A percentile compares a stretch with the other conserved stretches of the same genome.
Evolutionary conservation across 2,797 vertebrate genomes (phyloP).

Genomic region (Taenioides sp.): DNA sequence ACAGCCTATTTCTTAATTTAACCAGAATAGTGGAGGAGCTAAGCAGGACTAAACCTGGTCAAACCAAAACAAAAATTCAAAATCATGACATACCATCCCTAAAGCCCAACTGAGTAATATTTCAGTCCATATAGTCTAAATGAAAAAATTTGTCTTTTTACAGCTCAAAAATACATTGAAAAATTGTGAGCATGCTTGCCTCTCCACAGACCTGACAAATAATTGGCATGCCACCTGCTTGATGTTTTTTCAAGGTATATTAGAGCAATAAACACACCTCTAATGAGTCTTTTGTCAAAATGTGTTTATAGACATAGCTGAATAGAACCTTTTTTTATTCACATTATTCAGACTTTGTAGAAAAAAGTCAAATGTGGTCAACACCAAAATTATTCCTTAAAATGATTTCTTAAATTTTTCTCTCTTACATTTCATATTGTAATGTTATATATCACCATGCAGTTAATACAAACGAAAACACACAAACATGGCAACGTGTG

Average conservation of each 20-base stretch:
- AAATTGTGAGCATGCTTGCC: not conserved
- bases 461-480: slow-evolving; percentile 56
- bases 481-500: slow-evolving; percentile 52
- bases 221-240: no score
- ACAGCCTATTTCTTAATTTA: not conserved
- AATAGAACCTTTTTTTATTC: not conserved
- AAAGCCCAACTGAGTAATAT: not conserved
- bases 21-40: not conserved
- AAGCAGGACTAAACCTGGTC: not conserved
- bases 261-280: not conserved
- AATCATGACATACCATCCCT: not conserved
- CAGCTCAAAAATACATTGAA: not conserved
- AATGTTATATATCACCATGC: slow-evolving; percentile 27
- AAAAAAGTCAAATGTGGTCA: not conserved
- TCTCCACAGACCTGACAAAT: not conserved
- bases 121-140: not conserved
- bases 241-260: not conserved
- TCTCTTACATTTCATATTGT: slow-evolving; percentile 15
- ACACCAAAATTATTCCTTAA: not conserved
- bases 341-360: not conserved
- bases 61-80: not conserved
- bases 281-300: not conserved
- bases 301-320: not conserved
- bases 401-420: not conserved
- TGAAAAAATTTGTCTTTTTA: not conserved